These are phyloP conservation scores for Parasteatoda tepidariorum DNA, from an alignment of 1,140 invertebrate genomes.

Conservation along the genomic window DNA sequence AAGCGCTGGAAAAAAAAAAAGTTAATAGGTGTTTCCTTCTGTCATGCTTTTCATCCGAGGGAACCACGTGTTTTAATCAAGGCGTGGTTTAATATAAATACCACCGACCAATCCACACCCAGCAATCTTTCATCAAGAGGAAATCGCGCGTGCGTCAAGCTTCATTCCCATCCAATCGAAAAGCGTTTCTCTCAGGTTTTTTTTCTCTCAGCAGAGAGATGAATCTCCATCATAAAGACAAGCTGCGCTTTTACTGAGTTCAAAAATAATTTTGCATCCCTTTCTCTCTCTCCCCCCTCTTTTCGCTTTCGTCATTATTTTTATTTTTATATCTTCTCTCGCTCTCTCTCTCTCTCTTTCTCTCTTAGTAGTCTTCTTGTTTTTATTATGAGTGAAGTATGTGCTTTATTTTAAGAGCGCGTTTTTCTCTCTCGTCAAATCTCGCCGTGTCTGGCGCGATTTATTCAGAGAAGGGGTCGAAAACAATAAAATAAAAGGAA, in stretches of 20 bases:
- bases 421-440: conserved; percentile 6
- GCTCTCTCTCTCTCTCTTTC: background rate
- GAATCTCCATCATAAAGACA: conserved; percentile 57
- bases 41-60: background rate
- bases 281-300: background rate
- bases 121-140: background rate
- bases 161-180: conserved; percentile 18
- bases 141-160: conserved; percentile 17
- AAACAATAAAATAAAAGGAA: conserved; percentile 45
- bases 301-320: background rate
- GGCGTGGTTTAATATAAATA: conserved; percentile 52
- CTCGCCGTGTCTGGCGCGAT: background rate
- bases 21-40: background rate
- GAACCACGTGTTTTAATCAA: conserved; percentile 54
- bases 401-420: conserved; percentile 6
- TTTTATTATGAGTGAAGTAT: conserved; percentile 38
- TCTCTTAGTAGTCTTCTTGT: background rate
- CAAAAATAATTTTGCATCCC: conserved; percentile 51
- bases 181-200: background rate
- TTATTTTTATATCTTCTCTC: background rate
- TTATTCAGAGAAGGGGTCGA: background rate
- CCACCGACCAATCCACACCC: conserved; percentile 29
- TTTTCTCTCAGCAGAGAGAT: background rate
- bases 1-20: background rate
- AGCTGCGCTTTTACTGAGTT: conserved; percentile 48